phyloP scores from a whole-genome alignment of 2,888 invertebrate species.

The Dione juno region DNA sequence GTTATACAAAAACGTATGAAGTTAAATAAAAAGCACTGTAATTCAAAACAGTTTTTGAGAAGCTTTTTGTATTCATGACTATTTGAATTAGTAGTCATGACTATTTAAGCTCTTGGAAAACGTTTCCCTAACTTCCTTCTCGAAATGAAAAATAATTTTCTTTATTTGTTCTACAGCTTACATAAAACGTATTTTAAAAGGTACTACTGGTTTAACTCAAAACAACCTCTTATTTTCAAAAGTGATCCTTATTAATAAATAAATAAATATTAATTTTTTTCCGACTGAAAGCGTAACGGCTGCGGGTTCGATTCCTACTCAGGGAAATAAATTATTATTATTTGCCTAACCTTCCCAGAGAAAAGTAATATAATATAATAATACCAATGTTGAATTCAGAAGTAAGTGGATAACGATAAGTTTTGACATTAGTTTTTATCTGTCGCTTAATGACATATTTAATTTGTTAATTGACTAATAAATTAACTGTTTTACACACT shows the following conservation, averaged over 20 bases:
- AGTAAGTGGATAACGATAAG: too few relatives aligned
- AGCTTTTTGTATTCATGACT: conserved; percentile 22
- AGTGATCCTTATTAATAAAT: neutral
- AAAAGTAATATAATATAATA: too few relatives aligned
- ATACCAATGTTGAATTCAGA: too few relatives aligned
- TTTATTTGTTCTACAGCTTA: conserved; percentile 16
- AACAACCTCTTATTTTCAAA: neutral
- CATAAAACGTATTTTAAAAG: conserved; percentile 8
- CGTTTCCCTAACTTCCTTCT: conserved; percentile 15
- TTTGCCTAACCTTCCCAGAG: too few relatives aligned
- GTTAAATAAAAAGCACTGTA: conserved; percentile 8
- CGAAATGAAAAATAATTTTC: conserved; percentile 23
- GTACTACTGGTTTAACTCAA: neutral
- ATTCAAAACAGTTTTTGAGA: conserved; percentile 21
- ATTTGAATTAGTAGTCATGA: conserved; percentile 28
- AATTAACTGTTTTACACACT: too few relatives aligned
- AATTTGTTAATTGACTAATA: too few relatives aligned
- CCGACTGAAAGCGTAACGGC: too few relatives aligned
- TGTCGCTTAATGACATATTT: too few relatives aligned
- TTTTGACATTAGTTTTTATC: too few relatives aligned
- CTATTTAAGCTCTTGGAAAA: conserved; percentile 21
- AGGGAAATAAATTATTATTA: neutral
- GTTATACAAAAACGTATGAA: conserved; percentile 1
- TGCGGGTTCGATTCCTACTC: neutral
- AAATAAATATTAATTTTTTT: too few relatives aligned